Percentiles rank a stretch among this genome's conserved stretches.
Evolutionary conservation across 2,888 invertebrate genomes (phyloP).

Genomic region (Idaea aversata): DNA sequence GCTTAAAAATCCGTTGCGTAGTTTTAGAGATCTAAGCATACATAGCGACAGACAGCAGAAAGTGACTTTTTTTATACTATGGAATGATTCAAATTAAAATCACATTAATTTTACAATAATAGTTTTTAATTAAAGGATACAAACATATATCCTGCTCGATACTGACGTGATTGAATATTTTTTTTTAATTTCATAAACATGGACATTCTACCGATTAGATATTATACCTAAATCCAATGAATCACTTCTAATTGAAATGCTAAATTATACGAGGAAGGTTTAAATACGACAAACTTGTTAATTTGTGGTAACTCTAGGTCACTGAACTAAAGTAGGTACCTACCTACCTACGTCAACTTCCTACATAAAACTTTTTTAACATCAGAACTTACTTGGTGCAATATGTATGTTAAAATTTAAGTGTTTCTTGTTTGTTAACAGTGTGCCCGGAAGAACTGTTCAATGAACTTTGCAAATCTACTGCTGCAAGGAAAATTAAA

Average conservation of each 20-base stretch:
- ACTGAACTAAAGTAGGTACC: not conserved
- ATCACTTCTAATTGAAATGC: not conserved
- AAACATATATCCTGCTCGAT: too few species aligned
- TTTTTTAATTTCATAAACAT: too few species aligned
- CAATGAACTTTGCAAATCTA: constrained; percentile 97
- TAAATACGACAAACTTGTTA: not conserved
- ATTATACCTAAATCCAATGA: not conserved
- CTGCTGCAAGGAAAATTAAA: constrained; percentile 96
- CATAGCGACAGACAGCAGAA: too few species aligned
- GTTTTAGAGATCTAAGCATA: too few species aligned
- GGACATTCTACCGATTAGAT: too few species aligned
- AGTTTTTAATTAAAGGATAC: too few species aligned
- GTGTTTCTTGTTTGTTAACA: not conserved
- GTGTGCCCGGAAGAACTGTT: constrained; percentile 98
- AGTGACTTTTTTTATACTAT: too few species aligned
- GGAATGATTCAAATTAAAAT: too few species aligned
- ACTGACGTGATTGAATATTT: too few species aligned
- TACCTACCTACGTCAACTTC: not conserved
- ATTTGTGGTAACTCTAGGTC: not conserved
- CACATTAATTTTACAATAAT: too few species aligned
- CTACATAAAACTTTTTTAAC: not conserved
- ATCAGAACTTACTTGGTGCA: not conserved
- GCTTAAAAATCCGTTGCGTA: too few species aligned
- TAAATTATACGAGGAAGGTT: not conserved
- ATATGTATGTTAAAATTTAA: too few species aligned